phyloP scores from a whole-genome alignment of 1,140 invertebrate species.

The Pogonomyrmex californicus region DNA sequence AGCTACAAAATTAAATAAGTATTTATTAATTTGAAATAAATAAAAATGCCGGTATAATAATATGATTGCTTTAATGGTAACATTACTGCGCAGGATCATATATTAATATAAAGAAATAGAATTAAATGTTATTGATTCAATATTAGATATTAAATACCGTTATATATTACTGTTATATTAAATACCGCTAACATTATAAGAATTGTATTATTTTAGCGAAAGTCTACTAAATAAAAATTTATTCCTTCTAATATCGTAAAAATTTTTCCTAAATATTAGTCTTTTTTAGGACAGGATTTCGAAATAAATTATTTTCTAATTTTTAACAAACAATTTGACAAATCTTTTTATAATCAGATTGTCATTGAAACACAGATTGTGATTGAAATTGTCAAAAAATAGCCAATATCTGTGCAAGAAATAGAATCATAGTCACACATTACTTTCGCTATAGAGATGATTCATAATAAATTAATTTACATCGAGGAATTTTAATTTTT shows the following conservation, averaged over 20 bases:
- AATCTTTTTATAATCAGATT: not conserved
- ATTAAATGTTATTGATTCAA: not conserved
- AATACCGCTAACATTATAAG: not conserved
- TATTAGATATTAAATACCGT: conserved; percentile 18
- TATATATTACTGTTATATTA: not conserved
- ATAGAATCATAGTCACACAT: conserved; percentile 16
- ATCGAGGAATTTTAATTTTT: not conserved
- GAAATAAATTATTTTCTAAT: conserved; percentile 13
- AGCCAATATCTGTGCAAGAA: not conserved
- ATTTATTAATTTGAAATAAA: not conserved
- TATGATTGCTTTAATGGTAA: not conserved
- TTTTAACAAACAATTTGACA: not conserved
- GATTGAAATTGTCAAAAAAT: conserved; percentile 1
- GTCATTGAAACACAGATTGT: too few relatives aligned
- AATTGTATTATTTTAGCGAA: not conserved
- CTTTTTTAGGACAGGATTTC: not conserved
- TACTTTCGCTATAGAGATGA: conserved; percentile 6
- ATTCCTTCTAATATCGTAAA: not conserved
- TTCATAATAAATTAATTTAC: not conserved
- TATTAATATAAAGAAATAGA: not conserved
- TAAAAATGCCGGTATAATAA: too few relatives aligned
- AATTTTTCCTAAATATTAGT: not conserved
- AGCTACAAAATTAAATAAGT: conserved; percentile 73
- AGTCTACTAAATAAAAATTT: not conserved
- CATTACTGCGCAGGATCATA: not conserved